These are phyloP conservation scores for Hydraecia micacea DNA, from an alignment of 2,888 invertebrate species.

Conservation along the genomic window DNA sequence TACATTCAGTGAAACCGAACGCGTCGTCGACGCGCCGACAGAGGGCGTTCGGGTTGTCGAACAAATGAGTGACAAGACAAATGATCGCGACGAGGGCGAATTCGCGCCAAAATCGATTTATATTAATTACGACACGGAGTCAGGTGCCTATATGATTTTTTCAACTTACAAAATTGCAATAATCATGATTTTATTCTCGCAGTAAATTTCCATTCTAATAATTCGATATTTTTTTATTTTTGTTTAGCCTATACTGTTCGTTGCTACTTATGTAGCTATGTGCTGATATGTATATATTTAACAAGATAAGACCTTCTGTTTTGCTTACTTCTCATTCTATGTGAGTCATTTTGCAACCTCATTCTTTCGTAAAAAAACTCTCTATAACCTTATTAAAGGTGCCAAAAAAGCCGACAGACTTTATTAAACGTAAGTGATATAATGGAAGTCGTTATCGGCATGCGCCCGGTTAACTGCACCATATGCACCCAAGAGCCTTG, in stretches of 20 bases:
- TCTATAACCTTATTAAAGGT: neutral
- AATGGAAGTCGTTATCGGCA: conserved; percentile 65
- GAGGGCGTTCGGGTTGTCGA: neutral
- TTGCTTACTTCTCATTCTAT: neutral
- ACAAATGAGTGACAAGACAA: neutral
- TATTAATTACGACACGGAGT: neutral
- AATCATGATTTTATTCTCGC: neutral
- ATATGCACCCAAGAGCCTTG: conserved; percentile 60
- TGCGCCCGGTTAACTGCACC: conserved; percentile 61
- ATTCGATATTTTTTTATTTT: neutral
- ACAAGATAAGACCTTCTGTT: neutral
- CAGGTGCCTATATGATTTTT: neutral
- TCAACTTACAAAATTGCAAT: neutral
- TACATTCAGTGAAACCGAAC: neutral
- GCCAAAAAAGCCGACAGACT: conserved; percentile 47
- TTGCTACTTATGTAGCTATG: too few species aligned
- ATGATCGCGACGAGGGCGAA: neutral
- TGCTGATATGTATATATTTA: too few species aligned
- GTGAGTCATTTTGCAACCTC: neutral
- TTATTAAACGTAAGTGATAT: conserved; percentile 67
- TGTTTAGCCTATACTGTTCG: too few species aligned
- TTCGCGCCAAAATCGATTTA: neutral
- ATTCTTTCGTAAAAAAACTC: neutral
- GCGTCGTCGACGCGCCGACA: neutral
- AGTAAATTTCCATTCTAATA: neutral